These are phyloP conservation scores for Heterotilapia buettikoferi DNA, from an alignment of 2,113 vertebrate species.

Conservation along the genomic window DNA sequence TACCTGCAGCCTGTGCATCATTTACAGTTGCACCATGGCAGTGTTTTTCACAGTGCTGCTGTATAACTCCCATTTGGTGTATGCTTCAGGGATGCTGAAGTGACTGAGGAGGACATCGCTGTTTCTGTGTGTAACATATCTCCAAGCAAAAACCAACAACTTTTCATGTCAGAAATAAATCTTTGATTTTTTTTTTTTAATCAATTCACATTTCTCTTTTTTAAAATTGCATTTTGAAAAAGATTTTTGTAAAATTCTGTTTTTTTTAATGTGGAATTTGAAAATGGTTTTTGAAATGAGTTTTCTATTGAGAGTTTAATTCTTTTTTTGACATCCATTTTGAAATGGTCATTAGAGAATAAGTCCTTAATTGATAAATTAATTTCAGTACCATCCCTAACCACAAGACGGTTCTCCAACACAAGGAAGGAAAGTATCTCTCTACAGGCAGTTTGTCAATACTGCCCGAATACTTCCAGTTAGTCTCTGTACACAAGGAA, in stretches of 20 bases:
- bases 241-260: not conserved
- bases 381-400: not conserved
- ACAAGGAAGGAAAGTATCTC: not conserved
- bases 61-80: not conserved
- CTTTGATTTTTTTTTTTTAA: not conserved
- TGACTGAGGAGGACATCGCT: not conserved
- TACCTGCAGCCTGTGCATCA: not conserved
- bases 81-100: not conserved
- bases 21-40: not conserved
- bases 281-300: not conserved
- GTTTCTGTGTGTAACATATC: not conserved
- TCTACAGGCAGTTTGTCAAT: not conserved
- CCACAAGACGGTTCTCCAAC: not conserved
- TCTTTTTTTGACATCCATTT: not conserved
- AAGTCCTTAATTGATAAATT: not conserved
- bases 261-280: accelerated
- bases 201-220: not conserved
- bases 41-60: not conserved
- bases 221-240: accelerated
- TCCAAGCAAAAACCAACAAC: not conserved
- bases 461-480: not conserved
- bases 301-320: not conserved
- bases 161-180: not conserved
- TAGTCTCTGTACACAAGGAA: not conserved
- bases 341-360: not conserved